Conservation (phyloP, 2,888 invertebrate species). For the Drosophila fungiperda region DNA sequence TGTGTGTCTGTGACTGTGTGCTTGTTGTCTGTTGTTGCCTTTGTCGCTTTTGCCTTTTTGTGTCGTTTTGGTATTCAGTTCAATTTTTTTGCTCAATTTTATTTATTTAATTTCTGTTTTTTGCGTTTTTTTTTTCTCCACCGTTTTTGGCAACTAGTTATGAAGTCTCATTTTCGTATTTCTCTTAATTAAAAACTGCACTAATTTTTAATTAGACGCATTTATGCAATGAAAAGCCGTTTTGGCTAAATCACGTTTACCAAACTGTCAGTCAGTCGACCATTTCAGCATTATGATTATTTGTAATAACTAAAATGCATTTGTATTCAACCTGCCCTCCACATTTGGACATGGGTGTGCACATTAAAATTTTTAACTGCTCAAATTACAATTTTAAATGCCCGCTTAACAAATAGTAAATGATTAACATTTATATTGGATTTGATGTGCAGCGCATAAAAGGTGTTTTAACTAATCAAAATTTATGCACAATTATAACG, state of each 20-base stretch:
- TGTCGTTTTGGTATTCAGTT: slow-evolving; percentile 71
- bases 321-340: slow-evolving; percentile 4
- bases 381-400: background rate
- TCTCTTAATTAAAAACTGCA: slow-evolving; percentile 77
- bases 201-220: slow-evolving; percentile 75
- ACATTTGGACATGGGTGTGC: slow-evolving; percentile 23
- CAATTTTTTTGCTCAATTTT: slow-evolving; percentile 62
- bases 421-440: slow-evolving; percentile 7
- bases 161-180: slow-evolving; percentile 78
- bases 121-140: slow-evolving; percentile 37
- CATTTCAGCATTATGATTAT: slow-evolving; percentile 23
- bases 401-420: background rate
- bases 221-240: slow-evolving; percentile 55
- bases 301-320: slow-evolving; percentile 26
- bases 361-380: slow-evolving; percentile 7
- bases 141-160: slow-evolving; percentile 78
- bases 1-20: background rate
- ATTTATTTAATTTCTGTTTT: slow-evolving; percentile 52
- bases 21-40: slow-evolving; percentile 16
- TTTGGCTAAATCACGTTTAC: slow-evolving; percentile 24
- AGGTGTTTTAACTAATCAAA: background rate
- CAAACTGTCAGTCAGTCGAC: slow-evolving; percentile 9
- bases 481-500: background rate
- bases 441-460: background rate
- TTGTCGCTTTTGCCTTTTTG: slow-evolving; percentile 68